These are phyloP conservation scores for Phoxinus dragarum DNA, from an alignment of 2,797 vertebrate genomes.

Conservation along the genomic window DNA sequence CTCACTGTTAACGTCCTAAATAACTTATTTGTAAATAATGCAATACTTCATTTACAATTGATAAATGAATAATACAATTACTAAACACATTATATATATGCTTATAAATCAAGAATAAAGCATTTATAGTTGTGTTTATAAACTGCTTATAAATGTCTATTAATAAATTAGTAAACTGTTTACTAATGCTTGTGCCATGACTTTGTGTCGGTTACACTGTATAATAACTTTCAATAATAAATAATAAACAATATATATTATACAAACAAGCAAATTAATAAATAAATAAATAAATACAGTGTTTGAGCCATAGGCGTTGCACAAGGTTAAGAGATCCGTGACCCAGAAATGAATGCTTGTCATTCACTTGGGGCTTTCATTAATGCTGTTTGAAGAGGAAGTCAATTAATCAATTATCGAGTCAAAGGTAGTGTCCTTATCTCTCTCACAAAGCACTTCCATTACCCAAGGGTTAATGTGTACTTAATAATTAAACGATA, in stretches of 20 bases:
- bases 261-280: background rate
- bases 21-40: too few relatives aligned
- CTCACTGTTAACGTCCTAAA: too few relatives aligned
- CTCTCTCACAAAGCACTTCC: conserved; percentile 47
- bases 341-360: conserved; percentile 23
- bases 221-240: background rate
- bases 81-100: too few relatives aligned
- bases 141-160: too few relatives aligned
- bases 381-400: conserved; percentile 56
- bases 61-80: too few relatives aligned
- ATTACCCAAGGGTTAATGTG: conserved; percentile 78
- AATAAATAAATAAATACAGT: background rate
- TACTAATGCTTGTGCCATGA: too few relatives aligned
- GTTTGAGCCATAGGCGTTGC: conserved; percentile 1
- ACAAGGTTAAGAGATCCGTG: conserved; percentile 13
- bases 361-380: conserved; percentile 51
- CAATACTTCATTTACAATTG: too few relatives aligned
- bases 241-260: background rate
- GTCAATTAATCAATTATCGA: conserved; percentile 60
- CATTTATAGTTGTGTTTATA: too few relatives aligned
- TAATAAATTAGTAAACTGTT: too few relatives aligned
- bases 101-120: too few relatives aligned
- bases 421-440: conserved; percentile 54
- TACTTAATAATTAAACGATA: conserved; percentile 72
- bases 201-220: background rate